Percentiles rank a stretch among this genome's conserved stretches.
phyloP scores from a whole-genome alignment of 2,797 vertebrate genomes.

The Gymnocypris eckloni region DNA sequence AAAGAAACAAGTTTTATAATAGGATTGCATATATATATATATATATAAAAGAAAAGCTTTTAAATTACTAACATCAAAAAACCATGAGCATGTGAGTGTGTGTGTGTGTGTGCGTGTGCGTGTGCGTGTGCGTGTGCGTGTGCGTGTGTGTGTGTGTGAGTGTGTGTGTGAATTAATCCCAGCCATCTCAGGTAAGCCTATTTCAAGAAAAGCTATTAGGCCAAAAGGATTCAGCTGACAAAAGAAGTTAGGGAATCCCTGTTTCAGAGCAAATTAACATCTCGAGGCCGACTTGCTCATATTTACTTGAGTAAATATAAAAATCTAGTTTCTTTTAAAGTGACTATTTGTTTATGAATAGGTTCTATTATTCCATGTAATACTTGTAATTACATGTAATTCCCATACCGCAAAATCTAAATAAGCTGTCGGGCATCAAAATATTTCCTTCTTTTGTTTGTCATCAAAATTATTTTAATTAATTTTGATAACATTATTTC shows the following conservation, averaged over 20 bases:
- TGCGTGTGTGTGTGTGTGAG: background rate
- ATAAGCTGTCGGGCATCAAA: slow-evolving; percentile 37
- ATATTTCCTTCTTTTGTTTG: slow-evolving; percentile 44
- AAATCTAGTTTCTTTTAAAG: background rate
- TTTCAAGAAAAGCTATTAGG: background rate
- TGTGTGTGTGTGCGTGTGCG: background rate
- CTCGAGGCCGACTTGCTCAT: background rate
- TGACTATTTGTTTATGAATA: background rate
- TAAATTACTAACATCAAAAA: background rate
- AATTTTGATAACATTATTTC: slow-evolving; percentile 57
- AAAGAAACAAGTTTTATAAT: background rate
- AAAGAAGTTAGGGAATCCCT: background rate
- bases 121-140: too few relatives aligned
- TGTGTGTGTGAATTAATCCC: background rate
- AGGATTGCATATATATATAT: too few relatives aligned
- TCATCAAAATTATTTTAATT: slow-evolving; percentile 53
- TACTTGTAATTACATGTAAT: background rate
- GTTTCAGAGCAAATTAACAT: background rate
- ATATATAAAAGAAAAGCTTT: too few relatives aligned
- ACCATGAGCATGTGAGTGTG: background rate
- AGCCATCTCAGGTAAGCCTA: background rate
- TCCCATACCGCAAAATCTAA: slow-evolving; percentile 22
- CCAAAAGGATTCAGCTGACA: background rate
- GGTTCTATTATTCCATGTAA: background rate
- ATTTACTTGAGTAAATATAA: background rate